Evolutionary conservation across 1,140 invertebrate species (phyloP), one percentile per base, ranked within the genome.

Genomic region (Drosophila sucinea): DNA sequence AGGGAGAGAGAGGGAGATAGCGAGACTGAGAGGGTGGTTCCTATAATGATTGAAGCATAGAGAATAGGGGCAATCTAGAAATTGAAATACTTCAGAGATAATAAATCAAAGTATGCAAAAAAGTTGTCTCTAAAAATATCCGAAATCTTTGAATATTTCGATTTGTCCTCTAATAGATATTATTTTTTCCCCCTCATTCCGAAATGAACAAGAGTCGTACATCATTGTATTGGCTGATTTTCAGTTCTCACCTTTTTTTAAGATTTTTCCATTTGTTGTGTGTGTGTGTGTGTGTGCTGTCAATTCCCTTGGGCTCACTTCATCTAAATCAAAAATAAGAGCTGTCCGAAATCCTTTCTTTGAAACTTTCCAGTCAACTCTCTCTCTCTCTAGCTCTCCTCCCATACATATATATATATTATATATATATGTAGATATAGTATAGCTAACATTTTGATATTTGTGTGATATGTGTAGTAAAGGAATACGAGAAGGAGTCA

Each of bases 401-500:
- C 10, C 23, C 32, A 30, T 40, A 58, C 33, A 47, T 54, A 29
- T 47, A 71, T 40, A 60, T 63, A 70, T 78, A 60, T 56, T 44
- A 56, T 54, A 72, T 64, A 47, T 57, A 60, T 64, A 51, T 69
- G 69, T 70, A 68, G 54, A 63, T 67, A 47, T 67, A 63, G 71
- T 35, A 67, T 35, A 47, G 67, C 72, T 70, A 67, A 67, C 70
- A 79, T 68, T 84, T 72, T 86, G 75, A 85, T 81, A 84, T 84
- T 84, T 77, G 67, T 74, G 63, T 73, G 77, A 72, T 77, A 63
- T 73, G 73, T 73, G 74, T 67, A 62, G 73, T 32, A 67, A 57
- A 32, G 23, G 60, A 33, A 47, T 33, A 7, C 8, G 44, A 30
- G 44, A 30, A 23, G 32, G 11, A 10, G 41, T 35, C 32, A 41